Percentiles rank a stretch among this genome's conserved stretches.
phyloP scores from a whole-genome alignment of 2,113 vertebrate genomes.

The Cryptomyrus ogoouensis region DNA sequence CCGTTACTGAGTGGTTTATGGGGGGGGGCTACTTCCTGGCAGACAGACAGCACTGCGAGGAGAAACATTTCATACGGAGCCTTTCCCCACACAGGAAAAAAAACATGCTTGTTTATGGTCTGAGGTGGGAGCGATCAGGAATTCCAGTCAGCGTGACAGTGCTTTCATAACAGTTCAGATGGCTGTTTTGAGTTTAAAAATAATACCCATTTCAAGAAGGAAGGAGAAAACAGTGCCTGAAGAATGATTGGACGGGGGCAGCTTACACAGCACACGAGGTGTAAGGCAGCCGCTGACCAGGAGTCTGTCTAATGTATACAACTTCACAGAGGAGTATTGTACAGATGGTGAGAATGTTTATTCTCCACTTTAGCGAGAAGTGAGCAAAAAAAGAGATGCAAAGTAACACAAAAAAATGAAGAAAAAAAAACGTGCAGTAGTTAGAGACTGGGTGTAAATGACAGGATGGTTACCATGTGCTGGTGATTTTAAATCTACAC shows the following conservation, averaged over 20 bases:
- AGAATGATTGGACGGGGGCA: background rate
- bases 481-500: background rate
- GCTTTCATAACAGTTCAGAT: background rate
- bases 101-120: constrained; percentile 2
- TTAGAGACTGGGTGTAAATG: background rate
- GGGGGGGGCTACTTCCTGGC: background rate
- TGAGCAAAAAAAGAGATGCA: background rate
- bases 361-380: background rate
- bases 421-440: background rate
- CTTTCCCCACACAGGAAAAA: background rate
- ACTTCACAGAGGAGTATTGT: background rate
- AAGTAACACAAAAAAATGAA: background rate
- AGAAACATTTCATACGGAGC: background rate
- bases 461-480: background rate
- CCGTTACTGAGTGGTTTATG: background rate
- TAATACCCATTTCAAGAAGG: background rate
- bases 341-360: background rate
- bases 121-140: background rate
- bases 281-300: background rate
- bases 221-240: background rate
- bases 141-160: background rate
- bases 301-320: background rate
- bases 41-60: background rate
- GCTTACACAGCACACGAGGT: background rate
- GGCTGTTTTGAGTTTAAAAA: background rate